Conservation (phyloP, 2,888 invertebrate species). For the Isoperla grammatica region DNA sequence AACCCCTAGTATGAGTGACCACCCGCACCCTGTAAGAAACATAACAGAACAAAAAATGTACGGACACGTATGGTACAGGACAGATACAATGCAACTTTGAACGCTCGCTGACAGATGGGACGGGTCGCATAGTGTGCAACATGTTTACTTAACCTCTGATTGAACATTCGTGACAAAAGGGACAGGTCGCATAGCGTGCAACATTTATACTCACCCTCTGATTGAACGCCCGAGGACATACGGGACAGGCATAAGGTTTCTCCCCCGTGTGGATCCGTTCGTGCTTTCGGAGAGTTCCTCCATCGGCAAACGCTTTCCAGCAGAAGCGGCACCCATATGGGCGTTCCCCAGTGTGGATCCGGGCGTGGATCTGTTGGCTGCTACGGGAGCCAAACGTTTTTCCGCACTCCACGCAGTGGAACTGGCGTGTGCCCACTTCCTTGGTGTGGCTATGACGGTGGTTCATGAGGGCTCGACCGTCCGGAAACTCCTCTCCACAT, state of each 20-base stretch:
- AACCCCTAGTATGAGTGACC: no score
- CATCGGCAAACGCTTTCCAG: constrained; percentile 86
- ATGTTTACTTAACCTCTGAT: no score
- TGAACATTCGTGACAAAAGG: no score
- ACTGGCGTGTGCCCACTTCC: constrained; percentile 53
- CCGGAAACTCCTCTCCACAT: constrained; percentile 64
- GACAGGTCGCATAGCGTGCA: no score
- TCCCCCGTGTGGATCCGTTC: constrained; percentile 80
- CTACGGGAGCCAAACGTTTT: constrained; percentile 82
- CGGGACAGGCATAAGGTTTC: constrained; percentile 82
- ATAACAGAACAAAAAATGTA: no score
- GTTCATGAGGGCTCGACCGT: constrained; percentile 62
- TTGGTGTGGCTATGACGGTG: constrained; percentile 60
- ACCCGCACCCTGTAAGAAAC: no score
- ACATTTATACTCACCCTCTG: constrained; percentile 48
- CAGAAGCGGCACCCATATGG: constrained; percentile 82
- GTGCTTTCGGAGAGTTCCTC: constrained; percentile 77
- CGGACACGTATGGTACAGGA: no score
- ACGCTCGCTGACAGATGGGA: no score
- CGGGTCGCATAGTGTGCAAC: no score
- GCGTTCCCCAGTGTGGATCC: constrained; percentile 79
- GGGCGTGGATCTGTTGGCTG: constrained; percentile 79
- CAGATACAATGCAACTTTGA: no score
- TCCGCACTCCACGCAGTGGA: constrained; percentile 77
- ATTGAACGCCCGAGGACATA: constrained; percentile 81